Conservation (phyloP, 2,797 vertebrate genomes). For the Arctocebus calabarensis region DNA sequence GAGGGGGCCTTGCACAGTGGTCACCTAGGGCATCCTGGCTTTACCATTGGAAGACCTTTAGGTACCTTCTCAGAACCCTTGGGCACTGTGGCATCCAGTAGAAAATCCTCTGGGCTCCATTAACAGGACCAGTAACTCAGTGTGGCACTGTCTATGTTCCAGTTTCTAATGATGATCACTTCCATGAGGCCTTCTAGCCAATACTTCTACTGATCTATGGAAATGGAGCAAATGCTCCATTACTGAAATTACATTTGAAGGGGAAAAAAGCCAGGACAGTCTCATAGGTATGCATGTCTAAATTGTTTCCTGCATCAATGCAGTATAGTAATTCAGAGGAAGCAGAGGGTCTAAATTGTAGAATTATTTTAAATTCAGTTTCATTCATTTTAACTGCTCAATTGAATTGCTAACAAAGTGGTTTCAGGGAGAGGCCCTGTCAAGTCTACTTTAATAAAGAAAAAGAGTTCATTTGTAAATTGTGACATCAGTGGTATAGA, state of each 20-base stretch:
- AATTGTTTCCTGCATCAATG: not conserved
- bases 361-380: constrained; percentile 29
- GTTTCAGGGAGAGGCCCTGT: not conserved
- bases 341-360: not conserved
- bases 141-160: not conserved
- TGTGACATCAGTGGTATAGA: not conserved
- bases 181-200: not conserved
- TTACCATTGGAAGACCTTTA: not conserved
- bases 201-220: not conserved
- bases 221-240: not conserved
- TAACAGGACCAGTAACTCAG: not conserved
- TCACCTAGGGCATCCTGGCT: not conserved
- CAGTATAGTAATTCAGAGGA: not conserved
- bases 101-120: not conserved
- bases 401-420: not conserved
- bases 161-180: not conserved
- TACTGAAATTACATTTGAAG: not conserved
- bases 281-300: not conserved
- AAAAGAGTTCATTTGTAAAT: constrained; percentile 9
- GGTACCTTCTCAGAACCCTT: not conserved
- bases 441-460: not conserved
- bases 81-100: not conserved
- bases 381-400: constrained; percentile 50
- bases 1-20: not conserved
- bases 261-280: not conserved